Base-by-base conservation (phyloP, 2,797 vertebrate genomes). In the Cottoperca gobio region DNA sequence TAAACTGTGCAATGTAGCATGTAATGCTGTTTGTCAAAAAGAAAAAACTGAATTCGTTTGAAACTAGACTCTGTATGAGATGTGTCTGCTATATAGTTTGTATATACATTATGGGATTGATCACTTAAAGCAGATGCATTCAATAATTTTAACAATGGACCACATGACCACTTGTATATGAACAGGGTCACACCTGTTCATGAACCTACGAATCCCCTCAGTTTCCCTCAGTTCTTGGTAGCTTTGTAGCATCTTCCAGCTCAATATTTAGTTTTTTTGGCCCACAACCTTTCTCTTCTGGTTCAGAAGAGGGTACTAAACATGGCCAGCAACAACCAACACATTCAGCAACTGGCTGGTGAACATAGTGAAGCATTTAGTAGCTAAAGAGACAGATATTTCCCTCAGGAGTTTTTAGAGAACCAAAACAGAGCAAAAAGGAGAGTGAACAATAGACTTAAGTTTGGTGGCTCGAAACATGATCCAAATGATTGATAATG, bases 1-100 rank as follows among this genome's bases (percentile, higher is more conserved):
- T 70, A 40, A 68, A 35, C 57, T 72, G 58, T 48, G n/a, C 55
- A 78, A 58, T 67, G 23, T 45, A 72, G 49, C 24, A 39, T 23
- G 6, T 74, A 53, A 63, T 39, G 45, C 23, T 45, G 19, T 21
- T 35, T 50, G 39, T 79, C 49, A n/a, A n/a, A n/a, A n/a, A n/a
- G n/a, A n/a, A n/a, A 78, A 58, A 70, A 40, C 33, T 24, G 37
- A 42, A 46, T 57, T 68, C 8, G 64, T 12, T 48, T 39, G 3
- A 69, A 58, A 24, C 24, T 39, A 24, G 45, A 31, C 35, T 17
- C 11, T 42, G 11, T 28, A 45, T 19, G 23, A 64, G 33, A 52
- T 39, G 26, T 55, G 9, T 64, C 52, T 66, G 40, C 19, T 59
- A 16, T 24, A 55, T 21, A 35, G 8, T 33, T 59, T 60, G 58